Conservation (phyloP, 2,113 vertebrate genomes). For the Burhinus bistriatus region DNA sequence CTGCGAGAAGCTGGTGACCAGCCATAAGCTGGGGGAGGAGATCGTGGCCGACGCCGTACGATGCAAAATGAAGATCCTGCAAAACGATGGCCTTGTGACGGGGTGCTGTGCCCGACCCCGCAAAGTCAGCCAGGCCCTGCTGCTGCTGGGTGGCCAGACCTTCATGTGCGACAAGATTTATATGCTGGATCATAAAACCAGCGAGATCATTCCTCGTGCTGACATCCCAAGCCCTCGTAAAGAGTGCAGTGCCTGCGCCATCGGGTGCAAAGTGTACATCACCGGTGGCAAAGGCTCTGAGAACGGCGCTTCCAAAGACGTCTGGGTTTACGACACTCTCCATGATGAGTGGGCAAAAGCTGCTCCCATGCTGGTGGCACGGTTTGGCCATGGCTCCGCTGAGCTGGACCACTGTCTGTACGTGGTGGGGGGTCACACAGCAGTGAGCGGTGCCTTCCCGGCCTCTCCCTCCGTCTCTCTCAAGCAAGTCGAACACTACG, state of each 20-base stretch:
- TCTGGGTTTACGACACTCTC: conserved; percentile 84
- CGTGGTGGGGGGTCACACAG: conserved; percentile 82
- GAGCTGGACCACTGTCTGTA: conserved; percentile 82
- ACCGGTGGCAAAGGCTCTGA: conserved; percentile 81
- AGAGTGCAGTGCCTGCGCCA: conserved; percentile 82
- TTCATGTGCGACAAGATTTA: conserved; percentile 85
- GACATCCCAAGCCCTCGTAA: conserved; percentile 84
- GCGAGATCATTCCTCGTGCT: conserved; percentile 81
- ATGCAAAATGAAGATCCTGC: conserved; percentile 83
- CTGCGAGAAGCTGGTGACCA: conserved; percentile 75
- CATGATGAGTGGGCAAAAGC: conserved; percentile 85
- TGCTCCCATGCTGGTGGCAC: conserved; percentile 81
- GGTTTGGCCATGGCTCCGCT: conserved; percentile 81
- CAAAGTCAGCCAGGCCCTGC: conserved; percentile 80
- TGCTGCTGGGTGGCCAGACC: conserved; percentile 82
- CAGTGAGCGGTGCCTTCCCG: conserved; percentile 76
- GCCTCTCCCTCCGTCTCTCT: conserved; percentile 82
- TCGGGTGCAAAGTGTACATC: conserved; percentile 84
- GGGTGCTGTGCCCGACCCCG: conserved; percentile 81
- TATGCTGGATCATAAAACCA: conserved; percentile 77
- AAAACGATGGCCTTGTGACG: conserved; percentile 79
- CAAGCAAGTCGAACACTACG: conserved; percentile 84
- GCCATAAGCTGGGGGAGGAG: conserved; percentile 81
- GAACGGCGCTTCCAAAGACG: conserved; percentile 80
- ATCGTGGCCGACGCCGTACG: conserved; percentile 80